These are phyloP conservation scores for Bugulina stolonifera DNA, from an alignment of 2,888 invertebrate genomes.

Conservation along the genomic window DNA sequence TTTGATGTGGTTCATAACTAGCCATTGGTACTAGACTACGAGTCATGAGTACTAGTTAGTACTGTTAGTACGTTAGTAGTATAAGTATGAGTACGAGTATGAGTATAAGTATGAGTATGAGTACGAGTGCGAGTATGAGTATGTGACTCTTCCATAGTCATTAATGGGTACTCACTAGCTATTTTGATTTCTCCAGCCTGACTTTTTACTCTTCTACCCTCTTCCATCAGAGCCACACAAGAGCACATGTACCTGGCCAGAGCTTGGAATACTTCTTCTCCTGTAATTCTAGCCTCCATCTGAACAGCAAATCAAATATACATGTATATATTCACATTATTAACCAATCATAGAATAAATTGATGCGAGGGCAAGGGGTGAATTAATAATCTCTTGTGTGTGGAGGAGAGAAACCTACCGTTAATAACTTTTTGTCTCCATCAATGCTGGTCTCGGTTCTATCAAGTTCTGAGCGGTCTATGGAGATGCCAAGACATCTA, in stretches of 20 bases:
- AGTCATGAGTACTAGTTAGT: no score
- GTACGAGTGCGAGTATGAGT: no score
- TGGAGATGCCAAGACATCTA: background rate
- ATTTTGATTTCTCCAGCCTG: slow-evolving; percentile 3
- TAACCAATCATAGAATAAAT: no score
- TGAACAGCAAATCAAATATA: background rate
- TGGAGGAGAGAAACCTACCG: background rate
- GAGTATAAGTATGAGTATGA: no score
- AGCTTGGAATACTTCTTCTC: background rate
- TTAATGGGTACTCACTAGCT: slow-evolving; percentile 3
- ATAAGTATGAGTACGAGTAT: no score
- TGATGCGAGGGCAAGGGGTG: no score
- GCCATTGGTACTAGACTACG: no score
- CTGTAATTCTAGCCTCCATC: background rate
- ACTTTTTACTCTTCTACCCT: slow-evolving; percentile 1
- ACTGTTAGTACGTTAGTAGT: no score
- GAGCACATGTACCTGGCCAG: slow-evolving; percentile 5
- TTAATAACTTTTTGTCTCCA: background rate
- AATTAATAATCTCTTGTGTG: no score
- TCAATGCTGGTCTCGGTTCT: background rate
- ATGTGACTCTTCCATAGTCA: no score
- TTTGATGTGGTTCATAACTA: no score
- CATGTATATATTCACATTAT: no score
- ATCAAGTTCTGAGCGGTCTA: background rate
- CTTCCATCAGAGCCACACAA: background rate